These are phyloP conservation scores for Vombatus ursinus DNA, from an alignment of 2,113 vertebrate genomes.

Conservation along the genomic window DNA sequence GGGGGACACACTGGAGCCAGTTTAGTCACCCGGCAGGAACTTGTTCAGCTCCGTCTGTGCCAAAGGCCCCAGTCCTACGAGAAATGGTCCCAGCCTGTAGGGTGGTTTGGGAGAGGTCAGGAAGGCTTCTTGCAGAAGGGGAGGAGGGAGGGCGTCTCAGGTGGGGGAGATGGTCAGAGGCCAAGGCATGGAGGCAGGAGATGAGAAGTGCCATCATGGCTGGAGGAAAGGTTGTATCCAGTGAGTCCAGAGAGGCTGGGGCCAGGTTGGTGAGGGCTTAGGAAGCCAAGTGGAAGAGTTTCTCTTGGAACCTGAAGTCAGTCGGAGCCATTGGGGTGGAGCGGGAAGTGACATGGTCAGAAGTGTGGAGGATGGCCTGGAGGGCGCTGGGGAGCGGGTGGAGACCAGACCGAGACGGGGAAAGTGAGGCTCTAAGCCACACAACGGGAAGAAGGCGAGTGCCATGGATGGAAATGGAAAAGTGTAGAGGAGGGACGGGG, in stretches of 20 bases:
- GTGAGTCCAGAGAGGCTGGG: background rate
- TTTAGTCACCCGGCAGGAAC: background rate
- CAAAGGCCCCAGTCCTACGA: no score
- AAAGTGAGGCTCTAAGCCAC: no score
- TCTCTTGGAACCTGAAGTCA: background rate
- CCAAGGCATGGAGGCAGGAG: background rate
- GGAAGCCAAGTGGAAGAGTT: background rate
- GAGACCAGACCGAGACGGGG: background rate
- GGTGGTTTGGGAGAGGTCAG: no score
- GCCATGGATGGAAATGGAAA: no score
- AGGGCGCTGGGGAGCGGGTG: background rate
- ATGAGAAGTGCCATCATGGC: background rate
- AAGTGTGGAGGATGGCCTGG: no score
- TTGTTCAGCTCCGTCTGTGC: no score
- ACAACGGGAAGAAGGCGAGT: no score
- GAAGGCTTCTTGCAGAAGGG: background rate
- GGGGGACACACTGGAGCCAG: no score
- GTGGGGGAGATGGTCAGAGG: background rate
- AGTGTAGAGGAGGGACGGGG: rapidly evolving
- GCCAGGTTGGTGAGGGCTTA: background rate
- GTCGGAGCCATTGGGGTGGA: no score
- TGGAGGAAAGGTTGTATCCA: no score
- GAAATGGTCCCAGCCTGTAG: background rate
- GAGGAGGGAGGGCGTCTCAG: background rate
- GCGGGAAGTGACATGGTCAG: no score